Base-by-base conservation (phyloP, 2,113 vertebrate species). In the Triplophysa siluroides region DNA sequence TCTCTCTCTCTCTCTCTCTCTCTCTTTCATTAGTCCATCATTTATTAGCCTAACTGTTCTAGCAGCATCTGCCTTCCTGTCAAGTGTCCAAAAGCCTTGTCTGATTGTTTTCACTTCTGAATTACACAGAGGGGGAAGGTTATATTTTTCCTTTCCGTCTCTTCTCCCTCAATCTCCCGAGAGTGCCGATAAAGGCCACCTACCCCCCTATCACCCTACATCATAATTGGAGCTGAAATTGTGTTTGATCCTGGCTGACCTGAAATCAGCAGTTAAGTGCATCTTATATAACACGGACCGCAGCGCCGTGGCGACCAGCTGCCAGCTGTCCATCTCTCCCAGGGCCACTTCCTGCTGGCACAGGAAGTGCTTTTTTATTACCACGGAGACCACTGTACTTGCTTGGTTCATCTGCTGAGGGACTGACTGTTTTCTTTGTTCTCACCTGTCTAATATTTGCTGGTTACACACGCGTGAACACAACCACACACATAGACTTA, bases 211-310 rank as follows among this genome's bases (percentile, higher is more conserved):
- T 88, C 83, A 84, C 85, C 63, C 78, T 82, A 77, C 73, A 86
- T 88, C 81, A 86, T 86, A 87, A 87, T 82, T 88, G 83, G 54
- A 7, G 43, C 54, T 82, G 79, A 88, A 84, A 87, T 84, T n/a
- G 56, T 19, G 18, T 82, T 83, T 86, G 78, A 83, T 87, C 80
- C 81, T 83, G 60, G 43, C 79, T 84, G 74, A 83, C 76, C 74
- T 80, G 72, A 41, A 81, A 79, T 67, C 78, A 47, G n/a, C 75
- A 78, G 64, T 75, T 82, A 81, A 85, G 75, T 84, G 65, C 47
- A 73, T 56, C 56, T 82, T 82, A 58, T 72, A 24, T 84, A 38
- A 83, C 58, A 68, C 58, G 26, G 64, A 50, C 41, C 10, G 16
- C 56, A 47, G 67, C 38, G 26, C 63, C 8, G 38, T 12, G 54